Conservation (phyloP, 2,888 invertebrate species). For the Trichopoda pennipes region DNA sequence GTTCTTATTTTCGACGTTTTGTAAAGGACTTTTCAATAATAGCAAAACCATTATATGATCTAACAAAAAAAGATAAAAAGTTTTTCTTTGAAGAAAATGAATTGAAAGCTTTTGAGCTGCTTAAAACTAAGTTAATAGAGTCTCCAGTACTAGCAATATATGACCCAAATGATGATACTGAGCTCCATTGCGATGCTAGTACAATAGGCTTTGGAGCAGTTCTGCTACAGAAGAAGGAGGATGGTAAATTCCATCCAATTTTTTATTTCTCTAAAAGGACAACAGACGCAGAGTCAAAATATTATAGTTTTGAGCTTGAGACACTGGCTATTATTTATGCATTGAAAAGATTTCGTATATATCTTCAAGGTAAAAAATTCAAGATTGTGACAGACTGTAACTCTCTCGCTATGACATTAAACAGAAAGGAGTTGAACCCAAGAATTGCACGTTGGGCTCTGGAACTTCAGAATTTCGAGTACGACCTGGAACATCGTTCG, state of each 20-base stretch:
- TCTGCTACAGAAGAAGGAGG: too few species aligned
- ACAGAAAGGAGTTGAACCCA: too few species aligned
- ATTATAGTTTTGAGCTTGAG: not conserved
- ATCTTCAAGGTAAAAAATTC: not conserved
- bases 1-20: constrained; percentile 61
- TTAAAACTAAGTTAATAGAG: not conserved
- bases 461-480: not conserved
- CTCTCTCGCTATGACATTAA: not conserved
- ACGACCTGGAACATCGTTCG: not conserved
- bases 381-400: not conserved
- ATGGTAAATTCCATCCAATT: too few species aligned
- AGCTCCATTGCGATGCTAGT: too few species aligned
- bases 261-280: not conserved
- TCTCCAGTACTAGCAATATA: not conserved
- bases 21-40: constrained; percentile 46
- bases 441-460: not conserved
- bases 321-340: not conserved
- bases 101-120: not conserved
- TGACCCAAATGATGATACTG: not conserved
- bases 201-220: too few species aligned
- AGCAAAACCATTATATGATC: constrained; percentile 7
- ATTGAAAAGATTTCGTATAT: not conserved
- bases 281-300: not conserved
- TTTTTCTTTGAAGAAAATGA: not conserved
- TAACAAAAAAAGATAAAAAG: not conserved